Evolutionary conservation across 2,113 vertebrate genomes (phyloP).

Genomic region (Actenoides hombroni): DNA sequence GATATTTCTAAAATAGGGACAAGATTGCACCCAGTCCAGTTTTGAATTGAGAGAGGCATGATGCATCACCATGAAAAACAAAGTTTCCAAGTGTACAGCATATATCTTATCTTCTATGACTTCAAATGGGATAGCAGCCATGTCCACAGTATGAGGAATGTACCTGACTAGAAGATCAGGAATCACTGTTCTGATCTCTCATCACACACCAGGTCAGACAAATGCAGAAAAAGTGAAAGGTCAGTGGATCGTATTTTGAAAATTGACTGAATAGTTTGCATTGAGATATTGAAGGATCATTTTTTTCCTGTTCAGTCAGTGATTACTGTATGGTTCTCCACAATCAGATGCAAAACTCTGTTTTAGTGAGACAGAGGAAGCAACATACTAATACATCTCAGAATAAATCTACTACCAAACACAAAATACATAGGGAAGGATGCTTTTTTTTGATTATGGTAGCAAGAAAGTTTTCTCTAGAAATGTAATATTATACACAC

Average conservation of each 20-base stretch:
- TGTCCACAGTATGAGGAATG: neutral
- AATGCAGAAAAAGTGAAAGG: neutral
- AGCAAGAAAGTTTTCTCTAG: neutral
- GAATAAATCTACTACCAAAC: neutral
- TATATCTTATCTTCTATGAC: neutral
- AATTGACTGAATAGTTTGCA: neutral
- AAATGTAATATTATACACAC: neutral
- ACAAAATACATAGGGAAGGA: neutral
- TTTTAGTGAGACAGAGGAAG: slow-evolving; percentile 3
- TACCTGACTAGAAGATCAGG: neutral
- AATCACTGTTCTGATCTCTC: neutral
- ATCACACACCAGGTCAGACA: neutral
- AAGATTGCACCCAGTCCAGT: neutral
- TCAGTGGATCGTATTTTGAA: neutral
- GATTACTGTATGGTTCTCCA: neutral
- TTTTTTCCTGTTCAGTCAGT: neutral
- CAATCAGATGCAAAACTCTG: neutral
- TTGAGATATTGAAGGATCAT: neutral
- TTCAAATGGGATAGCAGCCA: neutral
- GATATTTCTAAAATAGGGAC: neutral
- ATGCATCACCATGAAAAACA: neutral
- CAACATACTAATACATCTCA: neutral
- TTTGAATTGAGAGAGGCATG: neutral
- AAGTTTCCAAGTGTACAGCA: neutral
- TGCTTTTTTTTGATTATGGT: neutral